Percentiles rank a stretch among this genome's conserved stretches.
Evolutionary conservation across 2,888 invertebrate genomes (phyloP).

Genomic region (Drosophila cracens): DNA sequence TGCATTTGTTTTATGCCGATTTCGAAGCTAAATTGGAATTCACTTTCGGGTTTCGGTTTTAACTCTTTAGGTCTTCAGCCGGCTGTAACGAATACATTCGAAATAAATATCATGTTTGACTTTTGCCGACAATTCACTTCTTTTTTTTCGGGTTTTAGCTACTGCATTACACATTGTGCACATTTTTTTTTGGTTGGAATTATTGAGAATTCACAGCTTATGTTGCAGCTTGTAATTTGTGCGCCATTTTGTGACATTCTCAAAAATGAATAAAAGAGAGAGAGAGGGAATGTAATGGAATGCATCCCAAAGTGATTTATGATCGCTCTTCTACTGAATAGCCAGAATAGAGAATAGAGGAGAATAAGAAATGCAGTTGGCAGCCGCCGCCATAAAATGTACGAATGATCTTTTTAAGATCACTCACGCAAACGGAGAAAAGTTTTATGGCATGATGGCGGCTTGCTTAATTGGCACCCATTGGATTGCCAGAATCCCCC

Average conservation of each 20-base stretch:
- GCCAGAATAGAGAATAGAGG: constrained; percentile 20
- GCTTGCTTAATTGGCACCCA: constrained; percentile 77
- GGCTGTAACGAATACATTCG: constrained; percentile 56
- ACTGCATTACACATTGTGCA: constrained; percentile 72
- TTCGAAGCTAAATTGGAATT: constrained; percentile 43
- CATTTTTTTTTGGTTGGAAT: constrained; percentile 36
- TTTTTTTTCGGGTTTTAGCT: constrained; percentile 46
- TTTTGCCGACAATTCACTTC: constrained; percentile 67
- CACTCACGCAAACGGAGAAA: constrained; percentile 67
- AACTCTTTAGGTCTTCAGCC: constrained; percentile 57
- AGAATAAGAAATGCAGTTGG: constrained; percentile 50
- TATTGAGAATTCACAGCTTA: constrained; percentile 73
- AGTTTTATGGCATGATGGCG: constrained; percentile 66
- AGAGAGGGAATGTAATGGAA: constrained; percentile 35
- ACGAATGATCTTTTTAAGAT: constrained; percentile 70
- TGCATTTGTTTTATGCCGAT: constrained; percentile 54
- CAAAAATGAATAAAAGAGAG: constrained; percentile 62
- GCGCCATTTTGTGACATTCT: constrained; percentile 73
- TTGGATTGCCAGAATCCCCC: constrained; percentile 59
- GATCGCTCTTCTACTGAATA: constrained; percentile 61
- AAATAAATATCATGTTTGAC: constrained; percentile 56
- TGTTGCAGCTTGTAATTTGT: constrained; percentile 19
- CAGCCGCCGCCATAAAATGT: constrained; percentile 57
- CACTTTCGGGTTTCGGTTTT: constrained; percentile 22
- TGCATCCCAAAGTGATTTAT: constrained; percentile 67